Evolutionary conservation across 1,140 invertebrate species (phyloP), one percentile per base, ranked within the genome.

Genomic region (Protaetia brevitarsis): DNA sequence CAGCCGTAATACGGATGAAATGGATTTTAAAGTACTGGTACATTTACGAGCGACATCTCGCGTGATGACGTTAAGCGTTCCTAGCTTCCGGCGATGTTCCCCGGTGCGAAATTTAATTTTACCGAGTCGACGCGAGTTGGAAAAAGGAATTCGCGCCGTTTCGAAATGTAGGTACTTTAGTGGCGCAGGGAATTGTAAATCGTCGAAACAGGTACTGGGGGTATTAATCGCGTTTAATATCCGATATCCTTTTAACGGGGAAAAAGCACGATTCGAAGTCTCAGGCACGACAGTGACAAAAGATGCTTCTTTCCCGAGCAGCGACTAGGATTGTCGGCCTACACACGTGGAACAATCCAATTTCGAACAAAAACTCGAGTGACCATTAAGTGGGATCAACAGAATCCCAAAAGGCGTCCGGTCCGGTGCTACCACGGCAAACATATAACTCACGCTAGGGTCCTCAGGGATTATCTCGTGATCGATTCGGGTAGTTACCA

Each of bases 401-500:
- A 45, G 66, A 69, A 69, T 71, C 68, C 68, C 66, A 64, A 23
- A 65, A 65, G n/a, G n/a, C 68, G 65, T 68, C 65, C 63, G 45
- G 63, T 41, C 63, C 58, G 61, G 66, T n/a, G n/a, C n/a, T n/a
- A 45, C 19, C 61, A 66, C 69, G 64, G 68, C 65, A 69, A 71
- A 71, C 70, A 71, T 69, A 71, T 71, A 71, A 71, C 70, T 69
- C 65, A 69, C n/a, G n/a, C n/a, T n/a, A n/a, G 37, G 66, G 68
- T 57, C 67, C 67, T 51, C 21, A 30, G 63, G 64, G 69, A 69
- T 71, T 69, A 71, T 71, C 70, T 65, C 34, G 65, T 71, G 69
- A 71, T 71, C 67, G 70, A 71, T 71, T 71, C 37, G 19, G 31
- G 69, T 63, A 61, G 62, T 64, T 67, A 67, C 67, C 31, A 64